Evolutionary conservation across 2,888 invertebrate species (phyloP).

Genomic region (Willowsia nigromaculata): DNA sequence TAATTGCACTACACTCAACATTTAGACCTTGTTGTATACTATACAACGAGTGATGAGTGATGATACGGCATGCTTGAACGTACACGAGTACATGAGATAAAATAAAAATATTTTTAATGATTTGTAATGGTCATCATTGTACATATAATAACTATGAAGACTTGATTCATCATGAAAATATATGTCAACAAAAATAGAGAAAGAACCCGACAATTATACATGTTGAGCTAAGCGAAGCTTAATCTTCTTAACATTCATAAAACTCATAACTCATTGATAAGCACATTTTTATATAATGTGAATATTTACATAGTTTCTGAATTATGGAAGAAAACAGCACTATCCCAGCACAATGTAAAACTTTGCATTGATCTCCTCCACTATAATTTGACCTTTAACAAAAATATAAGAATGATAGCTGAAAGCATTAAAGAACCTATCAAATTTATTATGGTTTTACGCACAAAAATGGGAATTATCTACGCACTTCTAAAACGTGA

Average conservation of each 20-base stretch:
- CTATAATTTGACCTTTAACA: not conserved
- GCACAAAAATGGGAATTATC: not conserved
- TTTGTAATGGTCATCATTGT: not conserved
- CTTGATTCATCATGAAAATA: not conserved
- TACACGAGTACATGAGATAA: too few species aligned
- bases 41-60: not conserved
- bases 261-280: not conserved
- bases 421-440: not conserved
- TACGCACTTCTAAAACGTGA: not conserved
- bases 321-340: not conserved
- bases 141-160: not conserved
- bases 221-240: not conserved
- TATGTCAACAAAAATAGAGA: not conserved
- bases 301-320: not conserved
- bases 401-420: not conserved
- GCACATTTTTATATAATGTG: not conserved
- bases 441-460: not conserved
- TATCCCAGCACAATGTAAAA: not conserved
- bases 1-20: not conserved
- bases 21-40: not conserved
- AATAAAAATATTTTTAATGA: not conserved
- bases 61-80: too few species aligned
- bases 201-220: not conserved
- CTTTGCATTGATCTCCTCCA: not conserved
- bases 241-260: not conserved